Conservation (phyloP, 1,140 invertebrate genomes). For the Drosophila kohkoa region DNA sequence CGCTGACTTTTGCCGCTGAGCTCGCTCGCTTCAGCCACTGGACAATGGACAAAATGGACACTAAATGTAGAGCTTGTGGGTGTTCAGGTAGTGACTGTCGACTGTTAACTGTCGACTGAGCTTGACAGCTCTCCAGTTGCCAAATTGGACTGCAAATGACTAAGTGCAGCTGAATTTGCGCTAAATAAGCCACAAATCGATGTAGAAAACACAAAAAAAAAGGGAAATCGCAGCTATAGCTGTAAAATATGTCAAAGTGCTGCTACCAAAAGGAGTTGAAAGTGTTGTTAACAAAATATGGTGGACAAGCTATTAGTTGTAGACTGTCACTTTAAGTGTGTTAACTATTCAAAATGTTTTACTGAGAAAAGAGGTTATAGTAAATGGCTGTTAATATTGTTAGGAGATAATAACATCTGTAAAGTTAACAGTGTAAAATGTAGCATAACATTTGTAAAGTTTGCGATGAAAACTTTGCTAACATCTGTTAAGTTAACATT, state of each 20-base stretch:
- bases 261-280: no score
- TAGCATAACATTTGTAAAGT: no score
- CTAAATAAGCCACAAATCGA: conserved; percentile 7
- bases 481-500: no score
- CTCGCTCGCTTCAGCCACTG: background rate
- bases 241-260: conserved; percentile 2
- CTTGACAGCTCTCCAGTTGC: conserved; percentile 4
- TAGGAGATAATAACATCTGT: no score
- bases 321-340: no score
- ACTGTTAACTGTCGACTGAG: conserved; percentile 3
- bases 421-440: no score
- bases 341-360: no score
- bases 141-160: conserved; percentile 19
- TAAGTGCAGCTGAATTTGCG: conserved; percentile 13
- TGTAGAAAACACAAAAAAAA: background rate
- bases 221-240: background rate
- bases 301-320: no score
- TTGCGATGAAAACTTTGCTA: no score
- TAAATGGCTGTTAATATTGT: no score
- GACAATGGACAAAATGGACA: conserved; percentile 22
- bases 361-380: background rate
- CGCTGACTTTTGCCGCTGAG: conserved; percentile 61
- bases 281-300: no score
- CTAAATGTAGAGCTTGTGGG: conserved; percentile 31
- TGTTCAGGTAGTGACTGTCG: conserved; percentile 40